Base-by-base conservation (phyloP, 2,797 vertebrate species). In the Gallinago solitaria region DNA sequence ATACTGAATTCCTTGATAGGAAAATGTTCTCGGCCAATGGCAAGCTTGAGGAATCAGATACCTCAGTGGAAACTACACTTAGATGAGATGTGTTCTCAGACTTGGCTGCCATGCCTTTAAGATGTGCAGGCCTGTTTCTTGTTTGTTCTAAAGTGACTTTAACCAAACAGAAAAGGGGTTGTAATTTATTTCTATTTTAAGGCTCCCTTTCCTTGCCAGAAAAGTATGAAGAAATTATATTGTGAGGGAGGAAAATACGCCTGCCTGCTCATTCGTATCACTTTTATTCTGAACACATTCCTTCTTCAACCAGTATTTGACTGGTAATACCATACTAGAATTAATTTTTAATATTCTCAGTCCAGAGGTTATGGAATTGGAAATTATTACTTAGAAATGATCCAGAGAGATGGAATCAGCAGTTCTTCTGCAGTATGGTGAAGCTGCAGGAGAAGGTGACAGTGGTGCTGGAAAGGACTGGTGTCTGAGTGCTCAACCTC, bases 141-240 rank as follows among this genome's bases (percentile, higher is more conserved):
- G 68, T 82, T 95, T 95, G 56, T 93, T 93, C 74, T 89, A 87
- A 83, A 54, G 21, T 64, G 47, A 39, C 64, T 78, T 94, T 51
- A 87, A 88, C 57, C 53, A 84, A 94, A 77, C 41, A 89, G 61
- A 95, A 90, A 85, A 89, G 21, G 37, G 30, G 4, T 35, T 87
- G 50, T 90, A 80, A 75, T 93, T 70, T 89, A 47, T 83, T 94
- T 84, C 41, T 93, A 24, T 92, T 92, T 95, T 90, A 93, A 90
- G 81, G 33, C 33, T 89, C 53, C 12, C 35, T 85, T 75, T 78
- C 24, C 24, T 82, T 95, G 41, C 71, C 75, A 90, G 56, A 67
- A 53, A 79, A 74, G 37, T 70, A 28, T 27, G 74, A 93, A 93
- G 21, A 41, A 54, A 37, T 74, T 8, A 6, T 39, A 57, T 76